These are phyloP conservation scores for Microtus montanus DNA, from an alignment of 2,113 vertebrate genomes.

Conservation along the genomic window DNA sequence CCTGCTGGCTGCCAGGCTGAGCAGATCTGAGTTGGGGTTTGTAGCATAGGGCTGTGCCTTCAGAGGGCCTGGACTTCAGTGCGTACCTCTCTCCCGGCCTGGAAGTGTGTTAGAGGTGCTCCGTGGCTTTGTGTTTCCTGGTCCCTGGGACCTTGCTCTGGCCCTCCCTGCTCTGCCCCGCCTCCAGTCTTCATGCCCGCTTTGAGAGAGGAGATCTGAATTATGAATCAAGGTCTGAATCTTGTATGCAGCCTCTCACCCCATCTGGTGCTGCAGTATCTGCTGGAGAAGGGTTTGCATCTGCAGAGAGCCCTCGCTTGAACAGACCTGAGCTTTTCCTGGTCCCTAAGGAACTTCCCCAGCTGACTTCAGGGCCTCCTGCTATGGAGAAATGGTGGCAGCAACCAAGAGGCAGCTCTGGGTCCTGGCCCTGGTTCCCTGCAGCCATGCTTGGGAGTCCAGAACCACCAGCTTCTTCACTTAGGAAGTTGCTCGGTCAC, in stretches of 20 bases:
- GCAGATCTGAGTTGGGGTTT: not conserved
- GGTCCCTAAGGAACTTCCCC: not conserved
- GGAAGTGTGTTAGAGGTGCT: too few species aligned
- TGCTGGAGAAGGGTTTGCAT: not conserved
- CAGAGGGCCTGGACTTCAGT: not conserved
- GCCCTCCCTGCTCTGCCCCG: not conserved
- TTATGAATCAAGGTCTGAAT: not conserved
- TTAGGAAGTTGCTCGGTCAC: not conserved
- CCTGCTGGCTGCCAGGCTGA: not conserved
- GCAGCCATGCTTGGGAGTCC: not conserved
- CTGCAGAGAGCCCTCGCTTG: not conserved
- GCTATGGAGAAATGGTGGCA: not conserved
- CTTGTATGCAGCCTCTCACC: not conserved
- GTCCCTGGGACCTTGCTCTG: too few species aligned
- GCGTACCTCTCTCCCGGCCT: not conserved
- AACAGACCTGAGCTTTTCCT: not conserved
- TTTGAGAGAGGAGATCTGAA: not conserved
- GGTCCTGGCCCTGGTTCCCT: not conserved
- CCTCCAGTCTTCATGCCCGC: not conserved
- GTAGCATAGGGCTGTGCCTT: not conserved
- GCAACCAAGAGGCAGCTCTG: fast-evolving
- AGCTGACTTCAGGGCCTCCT: too few species aligned
- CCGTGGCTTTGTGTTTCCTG: not conserved
- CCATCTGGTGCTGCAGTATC: not conserved
- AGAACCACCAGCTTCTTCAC: not conserved